Base-by-base conservation (phyloP, 2,113 vertebrate genomes). In the Grammomys surdaster region DNA sequence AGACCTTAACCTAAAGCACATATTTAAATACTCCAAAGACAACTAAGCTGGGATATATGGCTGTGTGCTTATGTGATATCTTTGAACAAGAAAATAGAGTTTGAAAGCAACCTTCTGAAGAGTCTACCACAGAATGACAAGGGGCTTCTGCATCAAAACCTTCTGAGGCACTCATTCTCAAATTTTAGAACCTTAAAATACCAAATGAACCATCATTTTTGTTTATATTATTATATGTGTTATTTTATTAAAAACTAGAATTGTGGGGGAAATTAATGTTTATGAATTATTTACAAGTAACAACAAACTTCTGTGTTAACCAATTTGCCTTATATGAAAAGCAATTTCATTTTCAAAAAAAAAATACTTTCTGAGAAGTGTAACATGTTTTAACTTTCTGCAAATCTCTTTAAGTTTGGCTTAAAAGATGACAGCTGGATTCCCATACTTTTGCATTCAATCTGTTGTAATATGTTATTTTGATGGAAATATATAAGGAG, bases 381-480 rank as follows among this genome's bases (percentile, higher is more conserved):
- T 85, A 87, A 54, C 16, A 94, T 82, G 60, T 86, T 85, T 92
- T 82, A 77, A 91, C 60, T 73, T 97, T 76, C 82, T 91, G 58
- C 72, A 94, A 97, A 63, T 91, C 82, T 95, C 90, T 95, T 87
- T 43, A 82, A 95, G 85, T 93, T 89, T 72, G 36, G 36, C 76
- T 90, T 90, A 77, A 78, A 86, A 89, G 93, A 93, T 96, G 94
- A 95, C 92, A 97, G 95, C 93, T 98, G 95, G 96, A 91, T 97
- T 90, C 95, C 85, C 86, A n/a, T 58, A 93, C 73, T 90, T 88
- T 90, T 90, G 43, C 90, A 78, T 69, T 95, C 67, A 94, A 36
- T 94, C 93, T 96, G 95, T 63, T 90, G 58, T 95, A 96, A 91
- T 97, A 97, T 97, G 96, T 89, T 97, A 93, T 96, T 97, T 96